These are phyloP conservation scores for Tapera naevia DNA, from an alignment of 2,797 vertebrate genomes.

Conservation along the genomic window DNA sequence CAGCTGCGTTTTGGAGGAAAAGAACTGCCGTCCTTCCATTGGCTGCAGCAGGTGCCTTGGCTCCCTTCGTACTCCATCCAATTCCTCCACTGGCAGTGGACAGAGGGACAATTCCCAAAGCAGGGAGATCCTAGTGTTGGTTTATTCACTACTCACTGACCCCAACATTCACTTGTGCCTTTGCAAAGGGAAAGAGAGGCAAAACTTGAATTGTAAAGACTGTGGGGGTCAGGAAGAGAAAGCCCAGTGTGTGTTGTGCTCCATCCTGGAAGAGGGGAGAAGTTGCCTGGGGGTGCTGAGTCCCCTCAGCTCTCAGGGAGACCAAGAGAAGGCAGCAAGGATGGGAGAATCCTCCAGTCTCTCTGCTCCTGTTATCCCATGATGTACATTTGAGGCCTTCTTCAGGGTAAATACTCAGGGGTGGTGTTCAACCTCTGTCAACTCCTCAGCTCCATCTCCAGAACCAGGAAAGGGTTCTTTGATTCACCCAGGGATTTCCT, in stretches of 20 bases:
- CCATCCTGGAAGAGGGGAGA: background rate
- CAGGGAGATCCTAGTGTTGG: background rate
- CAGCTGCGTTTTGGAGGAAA: background rate
- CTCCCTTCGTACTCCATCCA: background rate
- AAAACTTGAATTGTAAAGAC: background rate
- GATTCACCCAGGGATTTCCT: background rate
- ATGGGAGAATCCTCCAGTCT: background rate
- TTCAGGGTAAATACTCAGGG: background rate
- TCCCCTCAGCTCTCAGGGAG: background rate
- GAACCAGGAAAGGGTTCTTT: background rate
- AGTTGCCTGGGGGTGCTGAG: background rate
- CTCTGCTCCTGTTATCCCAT: background rate
- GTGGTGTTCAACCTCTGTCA: rapidly evolving
- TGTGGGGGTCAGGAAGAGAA: background rate
- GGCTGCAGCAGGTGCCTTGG: background rate
- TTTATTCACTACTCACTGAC: rapidly evolving
- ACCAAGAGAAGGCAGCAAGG: background rate
- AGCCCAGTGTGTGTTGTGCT: background rate
- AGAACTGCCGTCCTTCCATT: background rate
- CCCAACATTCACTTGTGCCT: background rate
- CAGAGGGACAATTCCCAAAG: background rate
- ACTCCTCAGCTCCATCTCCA: background rate
- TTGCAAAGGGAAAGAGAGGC: background rate
- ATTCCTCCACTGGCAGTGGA: background rate
- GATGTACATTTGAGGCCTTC: background rate